phyloP scores from a whole-genome alignment of 2,113 vertebrate species.

The Gulo gulo region DNA sequence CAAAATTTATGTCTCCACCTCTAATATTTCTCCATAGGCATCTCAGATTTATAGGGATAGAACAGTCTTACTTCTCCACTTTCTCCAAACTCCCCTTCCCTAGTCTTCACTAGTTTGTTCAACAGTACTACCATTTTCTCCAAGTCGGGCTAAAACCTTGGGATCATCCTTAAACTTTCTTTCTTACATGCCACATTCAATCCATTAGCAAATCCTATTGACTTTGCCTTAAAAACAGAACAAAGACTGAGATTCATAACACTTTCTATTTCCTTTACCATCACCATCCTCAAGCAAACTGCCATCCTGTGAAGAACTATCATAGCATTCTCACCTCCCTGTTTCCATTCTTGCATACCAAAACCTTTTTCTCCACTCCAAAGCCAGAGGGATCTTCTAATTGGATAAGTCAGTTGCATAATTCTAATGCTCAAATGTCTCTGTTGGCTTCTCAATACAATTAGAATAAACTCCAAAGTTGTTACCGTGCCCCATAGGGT shows the following conservation, averaged over 20 bases:
- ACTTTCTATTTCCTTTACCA: not conserved
- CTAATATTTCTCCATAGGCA: not conserved
- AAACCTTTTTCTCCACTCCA: not conserved
- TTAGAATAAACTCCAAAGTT: not conserved
- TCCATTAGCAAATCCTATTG: not conserved
- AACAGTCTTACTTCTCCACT: not conserved
- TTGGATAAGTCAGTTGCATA: not conserved
- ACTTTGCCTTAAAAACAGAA: not conserved
- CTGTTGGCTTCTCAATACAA: not conserved
- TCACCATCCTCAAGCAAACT: not conserved
- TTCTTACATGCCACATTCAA: not conserved
- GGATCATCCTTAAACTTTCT: not conserved
- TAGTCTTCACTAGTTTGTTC: not conserved
- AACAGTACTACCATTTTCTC: not conserved
- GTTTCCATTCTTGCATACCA: not conserved
- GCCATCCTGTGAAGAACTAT: not conserved
- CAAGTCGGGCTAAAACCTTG: not conserved
- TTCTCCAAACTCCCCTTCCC: not conserved
- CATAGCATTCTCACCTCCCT: not conserved
- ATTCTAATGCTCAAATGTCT: not conserved
- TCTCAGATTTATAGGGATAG: not conserved
- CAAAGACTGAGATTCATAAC: not conserved
- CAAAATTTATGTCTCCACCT: not conserved
- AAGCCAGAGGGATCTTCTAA: not conserved
- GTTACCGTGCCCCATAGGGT: not conserved